Evolutionary conservation across 1,140 invertebrate genomes (phyloP).

Genomic region (Olivierus martensii): DNA sequence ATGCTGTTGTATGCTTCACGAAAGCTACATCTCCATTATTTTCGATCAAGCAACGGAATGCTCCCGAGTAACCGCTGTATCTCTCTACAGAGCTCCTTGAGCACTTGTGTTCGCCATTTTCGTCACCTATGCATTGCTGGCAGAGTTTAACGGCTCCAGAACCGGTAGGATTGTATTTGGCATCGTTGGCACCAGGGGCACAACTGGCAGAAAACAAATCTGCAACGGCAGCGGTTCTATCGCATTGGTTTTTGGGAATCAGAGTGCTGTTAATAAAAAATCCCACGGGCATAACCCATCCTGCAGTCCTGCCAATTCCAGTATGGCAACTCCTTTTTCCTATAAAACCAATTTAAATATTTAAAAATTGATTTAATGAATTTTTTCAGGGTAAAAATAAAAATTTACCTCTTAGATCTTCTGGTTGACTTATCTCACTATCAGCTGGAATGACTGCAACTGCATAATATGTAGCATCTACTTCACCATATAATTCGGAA

Average conservation of each 20-base stretch:
- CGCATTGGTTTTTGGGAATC: constrained; percentile 33
- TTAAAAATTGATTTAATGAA: no score
- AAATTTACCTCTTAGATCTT: constrained; percentile 46
- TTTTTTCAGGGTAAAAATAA: no score
- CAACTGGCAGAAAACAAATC: constrained; percentile 40
- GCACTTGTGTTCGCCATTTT: constrained; percentile 11
- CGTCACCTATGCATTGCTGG: constrained; percentile 17
- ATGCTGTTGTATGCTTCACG: constrained; percentile 39
- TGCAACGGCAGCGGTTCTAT: constrained; percentile 37
- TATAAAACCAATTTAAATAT: neutral
- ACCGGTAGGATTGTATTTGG: constrained; percentile 13
- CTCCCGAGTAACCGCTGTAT: constrained; percentile 68
- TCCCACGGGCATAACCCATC: constrained; percentile 38
- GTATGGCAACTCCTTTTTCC: constrained; percentile 34
- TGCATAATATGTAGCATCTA: constrained; percentile 35
- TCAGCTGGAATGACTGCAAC: constrained; percentile 45
- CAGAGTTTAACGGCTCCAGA: constrained; percentile 14
- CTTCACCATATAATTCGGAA: constrained; percentile 41
- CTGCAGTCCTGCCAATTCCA: constrained; percentile 25
- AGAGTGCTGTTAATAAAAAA: constrained; percentile 32
- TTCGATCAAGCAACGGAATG: constrained; percentile 61
- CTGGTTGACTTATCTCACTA: constrained; percentile 39
- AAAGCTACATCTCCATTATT: constrained; percentile 68
- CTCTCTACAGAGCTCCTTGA: constrained; percentile 14
- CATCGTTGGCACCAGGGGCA: constrained; percentile 19